A percentile compares a stretch with the other conserved stretches of the same genome.
phyloP scores from a whole-genome alignment of 2,888 invertebrate species.

The Onthophagus sagittarius region DNA sequence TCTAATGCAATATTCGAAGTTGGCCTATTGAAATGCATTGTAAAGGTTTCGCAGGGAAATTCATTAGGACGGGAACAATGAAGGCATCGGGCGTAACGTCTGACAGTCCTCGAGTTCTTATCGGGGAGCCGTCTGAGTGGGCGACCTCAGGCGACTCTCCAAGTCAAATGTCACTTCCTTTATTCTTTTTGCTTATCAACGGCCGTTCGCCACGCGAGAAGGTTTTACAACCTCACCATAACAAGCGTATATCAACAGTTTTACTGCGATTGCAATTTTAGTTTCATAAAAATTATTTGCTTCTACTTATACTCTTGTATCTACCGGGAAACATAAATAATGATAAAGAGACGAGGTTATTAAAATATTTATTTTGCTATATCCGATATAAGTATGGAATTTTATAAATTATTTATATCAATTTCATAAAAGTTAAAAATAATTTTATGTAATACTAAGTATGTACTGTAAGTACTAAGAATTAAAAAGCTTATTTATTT shows the following conservation, averaged over 20 bases:
- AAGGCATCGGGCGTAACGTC: not conserved
- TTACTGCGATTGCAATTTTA: not conserved
- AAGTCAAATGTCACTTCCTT: constrained; percentile 16
- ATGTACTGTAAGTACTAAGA: too few species aligned
- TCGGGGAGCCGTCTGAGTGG: constrained; percentile 4
- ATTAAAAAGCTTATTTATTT: too few species aligned
- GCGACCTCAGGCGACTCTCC: constrained; percentile 4
- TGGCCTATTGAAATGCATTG: not conserved
- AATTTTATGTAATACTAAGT: too few species aligned
- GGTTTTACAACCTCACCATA: not conserved
- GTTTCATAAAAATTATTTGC: not conserved
- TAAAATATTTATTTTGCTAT: too few species aligned
- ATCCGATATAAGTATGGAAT: too few species aligned
- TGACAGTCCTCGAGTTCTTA: not conserved
- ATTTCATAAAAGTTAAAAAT: too few species aligned
- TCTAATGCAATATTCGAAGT: not conserved
- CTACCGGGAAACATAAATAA: too few species aligned
- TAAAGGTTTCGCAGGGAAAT: not conserved
- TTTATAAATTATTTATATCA: too few species aligned
- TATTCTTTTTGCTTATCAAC: constrained; percentile 11
- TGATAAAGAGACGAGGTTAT: too few species aligned
- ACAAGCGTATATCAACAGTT: not conserved
- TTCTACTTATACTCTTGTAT: not conserved
- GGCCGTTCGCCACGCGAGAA: not conserved
- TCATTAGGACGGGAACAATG: not conserved